phyloP scores from a whole-genome alignment of 2,797 vertebrate species.

The Sternarchorhynchus goeldii region DNA sequence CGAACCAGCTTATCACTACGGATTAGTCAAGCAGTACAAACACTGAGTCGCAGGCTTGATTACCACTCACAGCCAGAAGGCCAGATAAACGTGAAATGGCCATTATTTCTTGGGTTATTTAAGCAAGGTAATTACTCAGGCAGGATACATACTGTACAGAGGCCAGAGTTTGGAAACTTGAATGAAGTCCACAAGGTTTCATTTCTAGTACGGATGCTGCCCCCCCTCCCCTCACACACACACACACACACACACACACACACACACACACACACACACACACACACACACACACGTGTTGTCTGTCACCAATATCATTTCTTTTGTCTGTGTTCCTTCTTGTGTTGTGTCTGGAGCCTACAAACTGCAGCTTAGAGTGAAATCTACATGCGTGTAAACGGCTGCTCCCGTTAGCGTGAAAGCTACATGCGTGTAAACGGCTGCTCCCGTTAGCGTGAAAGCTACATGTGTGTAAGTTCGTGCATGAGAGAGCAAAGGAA shows the following conservation, averaged over 20 bases:
- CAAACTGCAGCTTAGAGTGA: no score
- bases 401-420: not conserved
- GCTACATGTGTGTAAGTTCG: not conserved
- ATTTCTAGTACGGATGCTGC: no score
- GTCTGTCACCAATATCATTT: no score
- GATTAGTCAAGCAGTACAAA: slow-evolving; percentile 70
- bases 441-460: not conserved
- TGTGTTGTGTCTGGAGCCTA: no score
- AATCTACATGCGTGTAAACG: no score
- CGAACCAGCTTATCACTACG: slow-evolving; percentile 69
- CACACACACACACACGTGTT: no score
- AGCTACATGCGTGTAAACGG: no score
- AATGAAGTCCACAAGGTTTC: no score
- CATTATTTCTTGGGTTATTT: slow-evolving; percentile 45
- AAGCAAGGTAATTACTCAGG: slow-evolving; percentile 17
- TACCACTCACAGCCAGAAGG: slow-evolving; percentile 28
- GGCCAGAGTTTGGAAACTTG: not conserved
- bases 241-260: no score
- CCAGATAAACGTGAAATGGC: slow-evolving; percentile 35
- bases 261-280: no score
- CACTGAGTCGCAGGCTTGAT: slow-evolving; percentile 42
- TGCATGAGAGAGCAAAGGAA: slow-evolving; percentile 4
- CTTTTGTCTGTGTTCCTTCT: no score
- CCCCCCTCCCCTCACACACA: no score
- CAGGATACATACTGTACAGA: not conserved